phyloP scores from a whole-genome alignment of 2,797 vertebrate genomes.

The Potorous gilbertii region DNA sequence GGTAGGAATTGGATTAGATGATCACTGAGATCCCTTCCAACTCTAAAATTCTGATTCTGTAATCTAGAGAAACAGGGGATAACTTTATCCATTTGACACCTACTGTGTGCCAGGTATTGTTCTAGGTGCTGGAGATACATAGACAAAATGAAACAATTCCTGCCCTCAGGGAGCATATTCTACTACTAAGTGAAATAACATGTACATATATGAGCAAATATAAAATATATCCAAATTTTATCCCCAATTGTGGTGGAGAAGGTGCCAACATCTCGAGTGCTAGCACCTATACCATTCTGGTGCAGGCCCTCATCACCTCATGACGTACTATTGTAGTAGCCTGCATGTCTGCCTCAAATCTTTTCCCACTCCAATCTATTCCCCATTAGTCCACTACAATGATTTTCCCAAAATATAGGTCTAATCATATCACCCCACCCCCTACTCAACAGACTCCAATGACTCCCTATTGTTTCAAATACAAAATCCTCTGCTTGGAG shows the following conservation, averaged over 20 bases:
- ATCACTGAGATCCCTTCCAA: not conserved
- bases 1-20: not conserved
- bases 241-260: not conserved
- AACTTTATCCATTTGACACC: not conserved
- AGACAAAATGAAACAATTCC: not conserved
- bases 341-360: not conserved
- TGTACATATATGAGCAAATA: not conserved
- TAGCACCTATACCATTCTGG: not conserved
- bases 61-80: not conserved
- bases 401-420: not conserved
- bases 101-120: not conserved
- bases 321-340: not conserved
- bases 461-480: not conserved
- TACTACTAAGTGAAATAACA: not conserved
- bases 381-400: too few species aligned
- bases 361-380: not conserved
- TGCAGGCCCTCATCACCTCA: not conserved
- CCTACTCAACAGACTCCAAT: not conserved
- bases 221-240: not conserved
- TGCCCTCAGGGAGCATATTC: not conserved
- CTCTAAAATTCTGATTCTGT: not conserved
- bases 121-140: not conserved
- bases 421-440: not conserved
- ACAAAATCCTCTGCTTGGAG: not conserved
- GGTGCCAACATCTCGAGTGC: not conserved